These are phyloP conservation scores for Sarcophaga rosellei DNA, from an alignment of 2,888 invertebrate species.

Conservation along the genomic window DNA sequence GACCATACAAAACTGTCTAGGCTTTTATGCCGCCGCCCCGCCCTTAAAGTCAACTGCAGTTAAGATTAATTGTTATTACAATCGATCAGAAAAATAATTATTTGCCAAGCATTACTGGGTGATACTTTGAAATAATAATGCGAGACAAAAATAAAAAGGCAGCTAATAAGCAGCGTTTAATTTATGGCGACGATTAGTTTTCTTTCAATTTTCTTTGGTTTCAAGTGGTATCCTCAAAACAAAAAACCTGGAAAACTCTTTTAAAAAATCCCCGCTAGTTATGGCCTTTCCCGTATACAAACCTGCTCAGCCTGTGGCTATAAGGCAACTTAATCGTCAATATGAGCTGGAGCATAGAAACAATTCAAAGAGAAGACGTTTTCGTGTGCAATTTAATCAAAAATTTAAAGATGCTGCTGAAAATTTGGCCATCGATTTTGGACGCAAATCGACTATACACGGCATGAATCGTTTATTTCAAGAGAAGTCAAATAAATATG, in stretches of 20 bases:
- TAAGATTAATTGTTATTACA: too few species aligned
- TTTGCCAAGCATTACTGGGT: slow-evolving; percentile 16
- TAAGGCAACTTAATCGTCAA: slow-evolving; percentile 46
- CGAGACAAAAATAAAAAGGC: neutral
- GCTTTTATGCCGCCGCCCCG: too few species aligned
- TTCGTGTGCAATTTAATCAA: neutral
- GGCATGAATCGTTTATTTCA: slow-evolving; percentile 76
- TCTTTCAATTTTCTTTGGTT: neutral
- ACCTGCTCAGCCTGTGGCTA: slow-evolving; percentile 65
- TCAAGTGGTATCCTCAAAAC: neutral
- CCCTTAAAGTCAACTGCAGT: too few species aligned
- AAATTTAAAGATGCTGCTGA: slow-evolving; percentile 59
- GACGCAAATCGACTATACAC: slow-evolving; percentile 77
- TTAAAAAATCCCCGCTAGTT: neutral
- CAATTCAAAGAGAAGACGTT: neutral
- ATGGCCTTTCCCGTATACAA: slow-evolving; percentile 61
- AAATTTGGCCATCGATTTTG: slow-evolving; percentile 74
- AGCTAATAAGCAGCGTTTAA: slow-evolving; percentile 8
- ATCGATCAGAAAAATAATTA: slow-evolving; percentile 14
- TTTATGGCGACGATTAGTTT: slow-evolving; percentile 31
- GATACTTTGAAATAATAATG: neutral
- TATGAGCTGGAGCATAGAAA: slow-evolving; percentile 2
- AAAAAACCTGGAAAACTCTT: too few species aligned
- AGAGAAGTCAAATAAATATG: slow-evolving; percentile 67
- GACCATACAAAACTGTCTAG: too few species aligned